Conservation (phyloP, 2,888 invertebrate species). For the Stenolophus ochropezus region DNA sequence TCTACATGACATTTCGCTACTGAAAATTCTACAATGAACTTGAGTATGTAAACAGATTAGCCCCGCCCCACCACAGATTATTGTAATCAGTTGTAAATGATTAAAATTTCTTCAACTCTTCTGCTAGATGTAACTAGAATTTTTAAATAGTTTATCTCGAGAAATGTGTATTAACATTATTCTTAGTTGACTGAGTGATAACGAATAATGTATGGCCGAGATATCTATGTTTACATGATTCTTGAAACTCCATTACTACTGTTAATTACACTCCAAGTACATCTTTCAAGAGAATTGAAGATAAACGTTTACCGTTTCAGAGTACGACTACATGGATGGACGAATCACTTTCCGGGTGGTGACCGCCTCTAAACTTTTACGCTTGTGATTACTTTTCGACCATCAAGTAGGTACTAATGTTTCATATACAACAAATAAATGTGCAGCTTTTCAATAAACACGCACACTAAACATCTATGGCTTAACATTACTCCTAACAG, state of each 20-base stretch:
- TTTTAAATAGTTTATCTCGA: neutral
- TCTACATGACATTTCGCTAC: constrained; percentile 43
- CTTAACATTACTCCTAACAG: constrained; percentile 51
- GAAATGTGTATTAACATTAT: constrained; percentile 7
- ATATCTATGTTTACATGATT: constrained; percentile 31
- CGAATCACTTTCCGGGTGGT: constrained; percentile 60
- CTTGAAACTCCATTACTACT: constrained; percentile 3
- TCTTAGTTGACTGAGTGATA: neutral
- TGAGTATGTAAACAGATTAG: constrained; percentile 72
- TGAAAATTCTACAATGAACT: constrained; percentile 59
- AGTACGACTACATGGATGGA: constrained; percentile 68
- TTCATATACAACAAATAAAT: neutral
- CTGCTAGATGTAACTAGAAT: constrained; percentile 25
- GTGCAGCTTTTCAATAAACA: constrained; percentile 46
- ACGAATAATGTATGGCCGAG: constrained; percentile 6
- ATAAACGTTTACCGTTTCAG: constrained; percentile 64
- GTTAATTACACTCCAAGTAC: neutral
- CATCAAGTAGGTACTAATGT: constrained; percentile 49
- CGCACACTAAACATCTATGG: constrained; percentile 24
- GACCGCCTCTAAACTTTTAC: constrained; percentile 32
- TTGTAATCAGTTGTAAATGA: constrained; percentile 55
- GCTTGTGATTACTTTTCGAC: constrained; percentile 52
- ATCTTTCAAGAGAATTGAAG: neutral
- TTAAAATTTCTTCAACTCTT: constrained; percentile 26
- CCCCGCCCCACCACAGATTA: constrained; percentile 72